Base-by-base conservation (phyloP, 1,140 invertebrate genomes). In the Limonius californicus region DNA sequence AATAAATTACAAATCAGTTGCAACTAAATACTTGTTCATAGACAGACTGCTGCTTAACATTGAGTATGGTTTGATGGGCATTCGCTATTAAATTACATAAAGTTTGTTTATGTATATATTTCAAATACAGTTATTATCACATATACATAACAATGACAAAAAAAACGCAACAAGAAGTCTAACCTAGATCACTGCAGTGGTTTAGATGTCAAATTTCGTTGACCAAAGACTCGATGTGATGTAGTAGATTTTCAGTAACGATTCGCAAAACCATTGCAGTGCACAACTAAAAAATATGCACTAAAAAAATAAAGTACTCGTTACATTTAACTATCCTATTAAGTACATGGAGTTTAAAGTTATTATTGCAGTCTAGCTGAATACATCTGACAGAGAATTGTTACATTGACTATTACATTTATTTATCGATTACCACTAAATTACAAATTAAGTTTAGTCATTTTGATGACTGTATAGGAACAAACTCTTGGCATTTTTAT, bases 401-500 rank as follows among this genome's bases (percentile, higher is more conserved):
- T 47, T 60, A 50, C 45, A 53, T 50, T 60, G 39, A 19, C 35
- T 57, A 42, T 35, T 57, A 60, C 58, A 60, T 54, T 60, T 27
- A 60, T 50, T 50, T 27, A 27, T 9, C 9, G 23, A 53, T 50
- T 39, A 60, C 58, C 32, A 50, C 30, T 60, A 45, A 32, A 19
- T 60, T 27, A 27, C 23, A 30, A 50, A 60, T 20, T 43, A 60
- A 50, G 32, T 50, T 60, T 27, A 60, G 58, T 60, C 58, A 60
- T 60, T 60, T 32, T 27, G 9, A 27, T 27, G 43, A 53, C 58
- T 32, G 50, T 32, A 27, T 60, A 61, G 60, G 60, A 61, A 61
- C 60, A 61, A 61, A 61, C 56, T 54, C 50, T 21, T 60, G 54
- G 53, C 53, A 61, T 53, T 61, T 57, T 61, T 43, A 27, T 60